Evolutionary conservation across 2,888 invertebrate species (phyloP).

Genomic region (Tenthredo notha): DNA sequence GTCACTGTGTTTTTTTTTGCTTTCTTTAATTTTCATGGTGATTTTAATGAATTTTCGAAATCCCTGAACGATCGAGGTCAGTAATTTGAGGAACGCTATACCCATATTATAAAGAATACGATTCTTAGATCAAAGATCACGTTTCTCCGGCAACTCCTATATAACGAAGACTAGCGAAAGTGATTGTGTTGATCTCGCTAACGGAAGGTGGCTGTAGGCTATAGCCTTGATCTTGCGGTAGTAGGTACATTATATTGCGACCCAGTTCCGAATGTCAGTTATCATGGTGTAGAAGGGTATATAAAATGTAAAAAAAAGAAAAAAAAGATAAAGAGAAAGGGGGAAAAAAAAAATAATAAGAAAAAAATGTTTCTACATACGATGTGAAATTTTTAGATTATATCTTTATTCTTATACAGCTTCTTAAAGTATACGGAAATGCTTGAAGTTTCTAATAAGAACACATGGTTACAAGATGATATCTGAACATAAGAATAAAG

Average conservation of each 20-base stretch:
- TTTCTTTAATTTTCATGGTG: no score
- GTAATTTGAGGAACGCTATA: no score
- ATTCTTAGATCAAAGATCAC: constrained; percentile 23
- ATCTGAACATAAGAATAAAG: not conserved
- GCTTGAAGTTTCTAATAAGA: not conserved
- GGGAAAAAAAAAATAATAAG: not conserved
- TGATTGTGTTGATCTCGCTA: constrained; percentile 37
- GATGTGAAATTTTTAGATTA: constrained; percentile 4
- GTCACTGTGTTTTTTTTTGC: no score
- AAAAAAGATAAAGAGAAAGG: not conserved
- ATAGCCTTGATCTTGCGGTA: constrained; percentile 31
- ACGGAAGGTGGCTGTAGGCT: not conserved
- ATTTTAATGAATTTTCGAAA: no score
- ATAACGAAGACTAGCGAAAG: constrained; percentile 24
- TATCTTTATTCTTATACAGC: not conserved
- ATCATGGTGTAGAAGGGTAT: not conserved
- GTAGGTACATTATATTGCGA: not conserved
- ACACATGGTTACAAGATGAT: not conserved
- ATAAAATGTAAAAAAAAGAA: not conserved
- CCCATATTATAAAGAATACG: not conserved
- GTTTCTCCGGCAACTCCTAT: not conserved
- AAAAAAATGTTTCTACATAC: not conserved
- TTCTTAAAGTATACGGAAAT: not conserved
- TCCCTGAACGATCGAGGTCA: no score
- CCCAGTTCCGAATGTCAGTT: constrained; percentile 2